Conservation (phyloP, 2,797 vertebrate genomes). For the Tapirus indicus region DNA sequence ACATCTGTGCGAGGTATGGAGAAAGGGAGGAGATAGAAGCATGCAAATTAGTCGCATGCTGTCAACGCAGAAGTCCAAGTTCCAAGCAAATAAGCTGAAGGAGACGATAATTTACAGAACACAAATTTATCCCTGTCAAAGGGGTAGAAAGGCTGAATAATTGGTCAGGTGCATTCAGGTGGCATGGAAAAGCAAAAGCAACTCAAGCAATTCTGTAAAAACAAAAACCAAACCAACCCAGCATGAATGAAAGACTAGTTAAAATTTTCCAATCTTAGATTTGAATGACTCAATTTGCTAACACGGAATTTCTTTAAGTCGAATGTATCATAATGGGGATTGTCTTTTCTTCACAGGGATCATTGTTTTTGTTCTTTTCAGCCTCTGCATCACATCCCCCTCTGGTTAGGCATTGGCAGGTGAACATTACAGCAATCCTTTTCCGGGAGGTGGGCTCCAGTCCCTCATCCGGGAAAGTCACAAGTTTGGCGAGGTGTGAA, state of each 20-base stretch:
- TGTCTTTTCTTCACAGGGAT: neutral
- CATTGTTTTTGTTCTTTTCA: neutral
- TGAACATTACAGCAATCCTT: neutral
- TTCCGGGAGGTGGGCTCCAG: constrained; percentile 1
- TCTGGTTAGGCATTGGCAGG: neutral
- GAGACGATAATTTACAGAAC: neutral
- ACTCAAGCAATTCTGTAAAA: neutral
- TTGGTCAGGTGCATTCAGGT: neutral
- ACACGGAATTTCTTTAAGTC: neutral
- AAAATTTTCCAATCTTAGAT: neutral
- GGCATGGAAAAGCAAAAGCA: neutral
- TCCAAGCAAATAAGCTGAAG: neutral
- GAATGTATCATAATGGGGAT: neutral
- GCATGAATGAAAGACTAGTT: neutral
- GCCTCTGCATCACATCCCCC: neutral
- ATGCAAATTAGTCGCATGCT: neutral
- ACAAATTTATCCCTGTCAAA: neutral
- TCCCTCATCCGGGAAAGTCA: neutral
- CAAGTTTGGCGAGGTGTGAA: constrained; percentile 58
- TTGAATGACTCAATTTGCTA: neutral
- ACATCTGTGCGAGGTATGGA: constrained; percentile 40
- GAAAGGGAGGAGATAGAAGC: neutral
- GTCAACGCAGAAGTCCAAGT: neutral
- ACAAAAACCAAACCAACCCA: neutral
- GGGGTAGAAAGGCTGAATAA: neutral